These are phyloP conservation scores for Cremastobaeus sp. DNA, from an alignment of 2,888 invertebrate species.

Conservation along the genomic window DNA sequence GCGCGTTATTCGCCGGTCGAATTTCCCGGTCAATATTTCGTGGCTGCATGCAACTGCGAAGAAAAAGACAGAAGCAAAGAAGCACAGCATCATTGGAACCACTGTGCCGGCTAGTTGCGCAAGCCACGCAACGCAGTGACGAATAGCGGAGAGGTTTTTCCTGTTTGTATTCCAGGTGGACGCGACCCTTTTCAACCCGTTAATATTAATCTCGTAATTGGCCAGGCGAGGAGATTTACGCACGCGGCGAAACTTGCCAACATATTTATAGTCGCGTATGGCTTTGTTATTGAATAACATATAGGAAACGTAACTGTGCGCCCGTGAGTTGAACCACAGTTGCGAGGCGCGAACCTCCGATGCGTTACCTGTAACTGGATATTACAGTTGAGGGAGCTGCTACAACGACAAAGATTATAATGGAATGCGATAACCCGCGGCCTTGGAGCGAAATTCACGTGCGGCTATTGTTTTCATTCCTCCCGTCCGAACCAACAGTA, in stretches of 20 bases:
- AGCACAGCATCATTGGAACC: too few relatives aligned
- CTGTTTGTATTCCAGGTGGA: constrained; percentile 34
- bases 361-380: constrained; percentile 33
- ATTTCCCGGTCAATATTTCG: background rate
- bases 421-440: constrained; percentile 33
- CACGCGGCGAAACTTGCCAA: constrained; percentile 21
- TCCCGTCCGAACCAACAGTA: too few relatives aligned
- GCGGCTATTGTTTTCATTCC: too few relatives aligned
- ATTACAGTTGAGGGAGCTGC: constrained; percentile 38
- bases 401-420: constrained; percentile 33
- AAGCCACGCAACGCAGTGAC: too few relatives aligned
- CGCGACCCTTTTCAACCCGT: constrained; percentile 33
- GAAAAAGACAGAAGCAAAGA: too few relatives aligned
- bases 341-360: constrained; percentile 31
- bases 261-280: constrained; percentile 41
- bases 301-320: constrained; percentile 38
- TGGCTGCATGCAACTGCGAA: background rate
- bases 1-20: constrained; percentile 24
- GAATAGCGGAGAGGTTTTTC: constrained; percentile 28
- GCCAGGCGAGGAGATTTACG: constrained; percentile 34
- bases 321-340: constrained; percentile 26
- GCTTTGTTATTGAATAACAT: constrained; percentile 41
- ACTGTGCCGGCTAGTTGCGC: too few relatives aligned
- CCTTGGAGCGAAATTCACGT: background rate
- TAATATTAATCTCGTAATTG: constrained; percentile 49